Evolutionary conservation across 2,797 vertebrate genomes (phyloP), one percentile per base, ranked within the genome.

Genomic region (Numenius phaeopus): DNA sequence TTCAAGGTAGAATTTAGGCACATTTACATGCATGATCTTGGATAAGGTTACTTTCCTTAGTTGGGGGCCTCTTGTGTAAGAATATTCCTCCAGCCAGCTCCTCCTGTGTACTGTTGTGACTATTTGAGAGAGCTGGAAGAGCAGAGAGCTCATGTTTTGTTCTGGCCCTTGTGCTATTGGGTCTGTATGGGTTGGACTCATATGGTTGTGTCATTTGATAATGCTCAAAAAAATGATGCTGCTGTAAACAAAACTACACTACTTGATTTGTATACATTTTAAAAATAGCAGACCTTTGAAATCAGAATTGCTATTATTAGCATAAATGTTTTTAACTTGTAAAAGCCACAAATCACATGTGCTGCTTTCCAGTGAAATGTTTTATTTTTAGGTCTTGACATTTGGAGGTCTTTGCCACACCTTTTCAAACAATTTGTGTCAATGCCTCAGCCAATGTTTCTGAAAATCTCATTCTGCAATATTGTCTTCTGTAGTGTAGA

Each of bases 321-420:
- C 8, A 2, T 61, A 85, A 69, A 34, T 44, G 13, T 14, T 66
- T 83, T 91, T 87, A 34, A 32, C 34, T 55, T 96, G 37, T 86
- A 46, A 87, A 91, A 96, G 44, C 58, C 55, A 67, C 13, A 49
- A 72, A 78, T 89, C 80, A 83, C 85, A 70, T 87, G 62, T 89
- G 57, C 44, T 80, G 86, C 75, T 55, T 61, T 78, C 46, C 62
- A 54, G 50, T 91, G 78, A 95, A 91, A 67, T 70, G 22, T 34
- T 86, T 88, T 92, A 94, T 90, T 95, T 95, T 96, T 91, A 79
- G 47, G 23, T 84, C 23, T 86, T 75, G 94, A 78, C 34, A 71
- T 40, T 89, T 50, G 29, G 76, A 76, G 65, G 14, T 61, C 83
- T 91, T 94, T 95, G 14, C 61, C 24, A 32, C 29, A 20, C 30